Base-by-base conservation (phyloP, 2,113 vertebrate species). In the Chloropsis hardwickii region DNA sequence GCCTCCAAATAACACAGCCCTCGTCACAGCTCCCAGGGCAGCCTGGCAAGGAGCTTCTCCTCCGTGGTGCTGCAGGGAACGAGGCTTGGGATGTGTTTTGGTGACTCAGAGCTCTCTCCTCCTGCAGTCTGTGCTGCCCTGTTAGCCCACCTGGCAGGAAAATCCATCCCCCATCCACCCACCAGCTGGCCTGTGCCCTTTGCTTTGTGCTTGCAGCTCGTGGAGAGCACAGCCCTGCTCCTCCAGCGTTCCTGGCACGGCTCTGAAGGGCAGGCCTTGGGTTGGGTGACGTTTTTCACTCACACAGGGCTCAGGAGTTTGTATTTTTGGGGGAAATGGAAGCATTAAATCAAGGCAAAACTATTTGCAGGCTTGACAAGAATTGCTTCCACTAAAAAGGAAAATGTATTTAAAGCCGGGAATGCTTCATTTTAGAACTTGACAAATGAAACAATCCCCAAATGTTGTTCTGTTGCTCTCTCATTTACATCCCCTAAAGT, bases 91-190 rank as follows among this genome's bases (percentile, higher is more conserved):
- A 56, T 31, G n/a, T 39, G 54, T 12, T 76, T 40, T 22, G 76
- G 73, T 58, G 76, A 78, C 81, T 78, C 53, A 22, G 73, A 51
- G 9, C 47, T 88, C 72, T 53, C 29, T 33, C 13, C 64, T 60
- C 31, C 84, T 3, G 70, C 61, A 10, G 66, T 8, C 87, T 33
- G 71, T 67, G 74, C 87, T 93, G 94, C 45, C 90, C 92, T 88
- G 88, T 57, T 92, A 82, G 85, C 94, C 90, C 90, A 77, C 74
- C 87, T 92, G 90, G 85, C 92, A 88, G 78, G 29, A 76, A 60
- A 56, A 51, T 5, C 6, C 28, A 7, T 74, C 91, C 71, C 47
- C 51, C 47, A 25, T 57, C 56, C 51, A 33, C 40, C 65, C 14
- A 39, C 81, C 87, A 51, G 79, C 73, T 79, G 81, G 72, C 81